These are phyloP conservation scores for Ylistrum balloti DNA, from an alignment of 1,140 invertebrate species.

Conservation along the genomic window DNA sequence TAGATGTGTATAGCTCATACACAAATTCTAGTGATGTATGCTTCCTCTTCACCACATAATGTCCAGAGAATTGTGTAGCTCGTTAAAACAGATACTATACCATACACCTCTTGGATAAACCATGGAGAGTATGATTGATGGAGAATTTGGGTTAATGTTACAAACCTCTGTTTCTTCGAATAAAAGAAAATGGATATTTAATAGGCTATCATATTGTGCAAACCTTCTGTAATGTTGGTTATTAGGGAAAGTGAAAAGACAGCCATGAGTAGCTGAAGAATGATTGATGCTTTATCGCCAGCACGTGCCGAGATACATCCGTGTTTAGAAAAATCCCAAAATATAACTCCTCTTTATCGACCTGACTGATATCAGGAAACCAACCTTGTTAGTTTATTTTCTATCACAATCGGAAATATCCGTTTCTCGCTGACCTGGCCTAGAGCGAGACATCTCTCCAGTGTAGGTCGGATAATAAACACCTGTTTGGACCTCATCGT, in stretches of 20 bases:
- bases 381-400: neutral
- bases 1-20: too few species aligned
- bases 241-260: constrained; percentile 30
- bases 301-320: neutral
- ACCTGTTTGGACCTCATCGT: neutral
- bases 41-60: too few species aligned
- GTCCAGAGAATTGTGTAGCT: too few species aligned
- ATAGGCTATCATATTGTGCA: constrained; percentile 10
- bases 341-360: neutral
- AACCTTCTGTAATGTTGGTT: neutral
- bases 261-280: neutral
- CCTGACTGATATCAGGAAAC: neutral
- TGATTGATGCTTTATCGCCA: neutral
- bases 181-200: constrained; percentile 14
- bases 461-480: neutral
- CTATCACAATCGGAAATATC: constrained; percentile 1
- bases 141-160: neutral
- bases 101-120: too few species aligned
- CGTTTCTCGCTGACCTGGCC: neutral
- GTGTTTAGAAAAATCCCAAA: neutral
- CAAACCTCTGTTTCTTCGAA: neutral
- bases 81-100: too few species aligned
- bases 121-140: neutral
- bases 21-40: too few species aligned
- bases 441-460: neutral